A percentile compares a stretch with the other conserved stretches of the same genome.
phyloP scores from a whole-genome alignment of 2,113 vertebrate species.

The Malurus alboscapulatus region DNA sequence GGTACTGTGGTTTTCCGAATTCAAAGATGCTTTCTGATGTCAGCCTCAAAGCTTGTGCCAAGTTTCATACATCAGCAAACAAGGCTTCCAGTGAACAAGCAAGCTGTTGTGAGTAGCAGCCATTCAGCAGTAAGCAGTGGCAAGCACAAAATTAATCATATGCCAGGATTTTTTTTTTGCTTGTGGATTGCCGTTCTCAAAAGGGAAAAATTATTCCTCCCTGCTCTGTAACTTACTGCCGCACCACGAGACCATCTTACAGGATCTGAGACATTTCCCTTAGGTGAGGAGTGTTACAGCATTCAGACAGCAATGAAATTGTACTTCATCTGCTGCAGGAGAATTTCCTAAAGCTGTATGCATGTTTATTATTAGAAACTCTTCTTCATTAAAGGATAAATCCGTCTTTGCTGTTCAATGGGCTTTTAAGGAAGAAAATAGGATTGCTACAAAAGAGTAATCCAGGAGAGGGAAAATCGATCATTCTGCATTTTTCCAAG shows the following conservation, averaged over 20 bases:
- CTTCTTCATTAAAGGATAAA: not conserved
- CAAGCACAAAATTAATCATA: constrained; percentile 4
- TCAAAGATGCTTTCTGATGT: constrained; percentile 16
- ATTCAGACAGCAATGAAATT: not conserved
- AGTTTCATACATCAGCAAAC: constrained; percentile 29
- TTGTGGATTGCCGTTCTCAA: not conserved
- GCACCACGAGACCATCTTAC: not conserved
- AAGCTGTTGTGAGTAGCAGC: constrained; percentile 41
- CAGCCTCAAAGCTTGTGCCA: constrained; percentile 4
- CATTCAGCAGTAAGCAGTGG: not conserved
- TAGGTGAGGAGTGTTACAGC: not conserved
- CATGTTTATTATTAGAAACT: not conserved
- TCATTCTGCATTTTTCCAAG: constrained; percentile 27
- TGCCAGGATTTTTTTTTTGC: not conserved
- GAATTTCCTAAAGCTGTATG: not conserved
- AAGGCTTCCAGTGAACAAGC: constrained; percentile 35
- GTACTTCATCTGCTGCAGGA: not conserved
- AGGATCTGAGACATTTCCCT: not conserved
- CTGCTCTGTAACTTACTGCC: not conserved
- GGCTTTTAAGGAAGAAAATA: constrained; percentile 10
- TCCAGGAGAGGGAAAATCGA: constrained; percentile 3
- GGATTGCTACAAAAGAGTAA: not conserved
- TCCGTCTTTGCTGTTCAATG: not conserved
- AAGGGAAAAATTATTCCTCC: not conserved
- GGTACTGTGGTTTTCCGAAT: not conserved